Conservation (phyloP, 1,140 invertebrate genomes). For the Agraylea sexmaculata region DNA sequence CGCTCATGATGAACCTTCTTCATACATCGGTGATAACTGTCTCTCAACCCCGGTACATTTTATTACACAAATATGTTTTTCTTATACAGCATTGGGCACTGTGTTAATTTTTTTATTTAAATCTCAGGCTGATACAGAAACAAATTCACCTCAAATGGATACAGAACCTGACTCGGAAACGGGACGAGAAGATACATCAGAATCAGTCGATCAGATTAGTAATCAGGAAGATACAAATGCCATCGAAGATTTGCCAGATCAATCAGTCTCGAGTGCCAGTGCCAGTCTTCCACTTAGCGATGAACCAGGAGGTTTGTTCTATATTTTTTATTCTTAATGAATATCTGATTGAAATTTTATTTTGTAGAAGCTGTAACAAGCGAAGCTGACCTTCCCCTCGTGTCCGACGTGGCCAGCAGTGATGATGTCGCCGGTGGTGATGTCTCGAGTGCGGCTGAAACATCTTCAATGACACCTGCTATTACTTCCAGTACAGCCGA, state of each 20-base stretch:
- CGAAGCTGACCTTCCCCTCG: constrained; percentile 10
- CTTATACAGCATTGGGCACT: not conserved
- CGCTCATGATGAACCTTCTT: constrained; percentile 28
- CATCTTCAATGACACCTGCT: not conserved
- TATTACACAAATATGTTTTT: not conserved
- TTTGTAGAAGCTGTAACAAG: not conserved
- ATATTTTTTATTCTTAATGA: not conserved
- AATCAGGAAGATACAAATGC: constrained; percentile 24
- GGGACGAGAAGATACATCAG: constrained; percentile 24
- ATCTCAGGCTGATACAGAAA: constrained; percentile 30
- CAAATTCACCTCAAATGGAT: constrained; percentile 34
- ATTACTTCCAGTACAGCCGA: constrained; percentile 16
- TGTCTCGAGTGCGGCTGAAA: constrained; percentile 18
- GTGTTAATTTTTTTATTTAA: constrained; percentile 4
- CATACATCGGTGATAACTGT: constrained; percentile 39
- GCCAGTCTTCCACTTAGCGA: constrained; percentile 23
- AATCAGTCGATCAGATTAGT: constrained; percentile 21
- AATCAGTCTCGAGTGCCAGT: constrained; percentile 35
- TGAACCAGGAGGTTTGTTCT: constrained; percentile 10
- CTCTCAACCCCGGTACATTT: constrained; percentile 36
- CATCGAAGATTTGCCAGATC: constrained; percentile 37
- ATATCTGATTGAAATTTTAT: not conserved
- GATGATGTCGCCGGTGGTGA: constrained; percentile 17
- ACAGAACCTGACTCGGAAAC: constrained; percentile 29
- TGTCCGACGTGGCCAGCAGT: constrained; percentile 18